Conservation (phyloP, 2,113 vertebrate genomes). For the Neogobius melanostomus region DNA sequence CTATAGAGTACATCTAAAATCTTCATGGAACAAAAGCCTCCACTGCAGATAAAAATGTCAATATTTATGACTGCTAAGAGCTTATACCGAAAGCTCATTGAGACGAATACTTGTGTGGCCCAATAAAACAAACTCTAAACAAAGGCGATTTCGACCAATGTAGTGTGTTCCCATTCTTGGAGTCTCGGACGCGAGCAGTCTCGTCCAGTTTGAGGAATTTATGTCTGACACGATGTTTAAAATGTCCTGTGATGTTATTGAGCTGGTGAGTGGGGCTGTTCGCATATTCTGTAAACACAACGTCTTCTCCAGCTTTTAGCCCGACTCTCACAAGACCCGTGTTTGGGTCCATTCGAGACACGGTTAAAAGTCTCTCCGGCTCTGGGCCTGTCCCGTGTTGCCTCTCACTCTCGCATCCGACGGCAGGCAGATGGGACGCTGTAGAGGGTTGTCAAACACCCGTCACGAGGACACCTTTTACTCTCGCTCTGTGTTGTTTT, state of each 20-base stretch:
- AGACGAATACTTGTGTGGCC: not conserved
- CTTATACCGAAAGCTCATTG: not conserved
- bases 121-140: not conserved
- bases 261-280: constrained; percentile 42
- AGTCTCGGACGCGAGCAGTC: not conserved
- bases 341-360: constrained; percentile 9
- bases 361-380: constrained; percentile 3
- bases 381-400: constrained; percentile 2
- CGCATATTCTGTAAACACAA: constrained; percentile 51
- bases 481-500: constrained; percentile 27
- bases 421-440: constrained; percentile 38
- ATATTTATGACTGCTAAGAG: constrained; percentile 3
- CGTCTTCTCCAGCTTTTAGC: constrained; percentile 42
- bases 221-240: constrained; percentile 44
- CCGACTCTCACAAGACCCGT: constrained; percentile 17
- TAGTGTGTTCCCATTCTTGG: not conserved
- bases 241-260: constrained; percentile 22
- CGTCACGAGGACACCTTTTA: constrained; percentile 43
- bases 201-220: constrained; percentile 25
- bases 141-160: not conserved
- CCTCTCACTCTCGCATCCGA: constrained; percentile 21
- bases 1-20: not conserved
- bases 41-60: not conserved
- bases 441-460: constrained; percentile 58
- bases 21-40: not conserved